Conservation (phyloP, 2,113 vertebrate species). For the Marcusenius ussheri region DNA sequence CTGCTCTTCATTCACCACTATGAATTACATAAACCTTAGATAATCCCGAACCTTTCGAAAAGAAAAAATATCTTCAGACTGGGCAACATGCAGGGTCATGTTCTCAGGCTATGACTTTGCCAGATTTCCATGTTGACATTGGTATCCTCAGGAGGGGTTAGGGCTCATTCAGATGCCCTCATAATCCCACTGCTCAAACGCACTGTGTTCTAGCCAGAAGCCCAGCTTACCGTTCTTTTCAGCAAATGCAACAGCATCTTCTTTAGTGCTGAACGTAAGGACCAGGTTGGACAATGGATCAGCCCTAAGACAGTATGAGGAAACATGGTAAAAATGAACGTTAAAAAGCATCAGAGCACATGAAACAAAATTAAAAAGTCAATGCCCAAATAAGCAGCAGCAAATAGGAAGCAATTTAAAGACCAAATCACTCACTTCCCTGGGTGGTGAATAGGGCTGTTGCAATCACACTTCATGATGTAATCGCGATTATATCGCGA, state of each 20-base stretch:
- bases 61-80: not conserved
- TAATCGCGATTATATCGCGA: too few species aligned
- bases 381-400: not conserved
- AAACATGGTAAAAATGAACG: not conserved
- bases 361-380: not conserved
- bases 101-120: not conserved
- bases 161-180: not conserved
- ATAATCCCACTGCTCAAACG: not conserved
- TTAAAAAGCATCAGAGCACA: not conserved
- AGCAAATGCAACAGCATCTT: constrained; percentile 87
- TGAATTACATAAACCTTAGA: not conserved
- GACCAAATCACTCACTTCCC: not conserved
- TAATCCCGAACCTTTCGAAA: not conserved
- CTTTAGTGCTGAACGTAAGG: constrained; percentile 79
- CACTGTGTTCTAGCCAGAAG: too few species aligned
- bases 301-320: constrained; percentile 57
- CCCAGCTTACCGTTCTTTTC: constrained; percentile 86
- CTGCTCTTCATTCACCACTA: not conserved
- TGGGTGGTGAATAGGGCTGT: not conserved
- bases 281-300: constrained; percentile 92
- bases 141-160: not conserved
- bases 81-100: not conserved
- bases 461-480: too few species aligned
- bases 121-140: not conserved
- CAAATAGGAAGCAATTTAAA: not conserved